Base-by-base conservation (phyloP, 2,113 vertebrate genomes). In the Salvelinus alpinus region DNA sequence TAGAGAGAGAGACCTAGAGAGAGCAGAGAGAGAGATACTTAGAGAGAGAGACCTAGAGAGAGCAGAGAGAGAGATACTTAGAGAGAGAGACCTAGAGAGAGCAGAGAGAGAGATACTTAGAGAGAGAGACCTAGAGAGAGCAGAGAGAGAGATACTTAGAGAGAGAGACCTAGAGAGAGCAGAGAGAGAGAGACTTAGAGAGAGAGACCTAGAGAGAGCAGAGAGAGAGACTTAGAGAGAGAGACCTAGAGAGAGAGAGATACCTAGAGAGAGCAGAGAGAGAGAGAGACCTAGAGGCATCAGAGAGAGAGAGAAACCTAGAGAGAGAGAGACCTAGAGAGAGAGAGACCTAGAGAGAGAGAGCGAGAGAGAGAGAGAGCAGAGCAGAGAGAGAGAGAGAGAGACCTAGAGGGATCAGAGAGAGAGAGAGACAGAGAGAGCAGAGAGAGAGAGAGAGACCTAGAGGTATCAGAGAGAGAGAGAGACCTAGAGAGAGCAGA, bases 131-230 rank as follows among this genome's bases (percentile, higher is more conserved):
- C 25, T 27, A 27, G 25, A 27, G 1, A 2, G 3, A 29, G 89
- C 77, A 77, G 80, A 60, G 75, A 84, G 84, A 27, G 2, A 27
- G 2, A 27, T 2, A 27, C 27, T 1, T 24, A 27, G 27, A 27
- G 84, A 88, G 84, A 90, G 88, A 87, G 76, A 77, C 84, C 24
- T 24, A 85, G 80, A n/a, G n/a, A n/a, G n/a, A n/a, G n/a, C n/a
- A 76, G 79, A 14, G 44, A 13, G 62, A 75, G 71, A 65, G 78
- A 24, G 78, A 24, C 24, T 1, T 24, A n/a, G n/a, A 0, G 24
- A 73, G 81, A 24, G 70, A 69, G 27, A 2, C 31, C 44, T 1
- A 31, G 67, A 20, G 18, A 34, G 29, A n/a, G 31, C 1, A 31
- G 34, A 8, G 34, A 31, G 71, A 59, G 59, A 60, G 14, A 72